phyloP scores from a whole-genome alignment of 2,797 vertebrate species.

The Lepidocolaptes lacrymiger region DNA sequence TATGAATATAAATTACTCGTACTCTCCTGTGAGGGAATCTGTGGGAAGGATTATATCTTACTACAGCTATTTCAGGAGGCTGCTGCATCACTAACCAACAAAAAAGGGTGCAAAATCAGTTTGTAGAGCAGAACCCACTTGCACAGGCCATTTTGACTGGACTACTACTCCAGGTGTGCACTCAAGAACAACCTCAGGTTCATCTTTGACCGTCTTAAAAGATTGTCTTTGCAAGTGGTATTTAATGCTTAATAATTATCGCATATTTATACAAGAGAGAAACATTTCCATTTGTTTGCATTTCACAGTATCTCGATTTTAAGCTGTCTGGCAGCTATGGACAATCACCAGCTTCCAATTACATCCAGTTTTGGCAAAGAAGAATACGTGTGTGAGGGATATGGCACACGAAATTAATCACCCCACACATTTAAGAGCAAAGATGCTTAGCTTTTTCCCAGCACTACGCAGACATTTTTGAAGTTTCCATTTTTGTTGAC shows the following conservation, averaged over 20 bases:
- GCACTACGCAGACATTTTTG: neutral
- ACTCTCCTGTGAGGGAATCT: neutral
- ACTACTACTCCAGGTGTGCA: neutral
- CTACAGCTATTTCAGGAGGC: neutral
- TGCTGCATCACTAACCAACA: neutral
- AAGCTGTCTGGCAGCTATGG: constrained; percentile 36
- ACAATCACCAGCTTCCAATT: constrained; percentile 14
- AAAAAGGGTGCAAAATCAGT: neutral
- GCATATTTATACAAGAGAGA: neutral
- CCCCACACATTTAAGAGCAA: constrained; percentile 7
- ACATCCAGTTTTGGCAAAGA: constrained; percentile 47
- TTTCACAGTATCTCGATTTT: constrained; percentile 48
- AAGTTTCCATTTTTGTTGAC: constrained; percentile 50
- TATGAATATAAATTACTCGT: neutral
- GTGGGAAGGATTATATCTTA: neutral
- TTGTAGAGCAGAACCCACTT: neutral
- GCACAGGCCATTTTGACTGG: neutral
- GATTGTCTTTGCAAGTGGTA: neutral
- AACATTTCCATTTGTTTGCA: constrained; percentile 44
- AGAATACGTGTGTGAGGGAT: constrained; percentile 22
- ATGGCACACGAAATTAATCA: constrained; percentile 42
- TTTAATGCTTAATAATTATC: constrained; percentile 25
- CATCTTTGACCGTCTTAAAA: neutral
- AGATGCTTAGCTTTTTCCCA: constrained; percentile 24
- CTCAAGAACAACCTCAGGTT: neutral